These are phyloP conservation scores for Fragum fragum DNA, from an alignment of 2,888 invertebrate genomes.

Conservation along the genomic window DNA sequence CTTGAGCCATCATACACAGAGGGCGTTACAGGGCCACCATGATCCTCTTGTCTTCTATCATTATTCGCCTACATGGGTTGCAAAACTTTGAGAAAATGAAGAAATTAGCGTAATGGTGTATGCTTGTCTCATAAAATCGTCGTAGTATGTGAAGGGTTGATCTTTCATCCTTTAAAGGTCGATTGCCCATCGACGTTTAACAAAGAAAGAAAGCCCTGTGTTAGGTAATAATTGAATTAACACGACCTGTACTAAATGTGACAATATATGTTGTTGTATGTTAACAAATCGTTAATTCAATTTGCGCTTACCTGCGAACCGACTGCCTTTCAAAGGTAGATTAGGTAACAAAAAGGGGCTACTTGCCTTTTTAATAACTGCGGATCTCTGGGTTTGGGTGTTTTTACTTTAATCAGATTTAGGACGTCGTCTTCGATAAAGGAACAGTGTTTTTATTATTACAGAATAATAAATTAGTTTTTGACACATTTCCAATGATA, in stretches of 20 bases:
- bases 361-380: neutral
- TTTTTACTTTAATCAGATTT: neutral
- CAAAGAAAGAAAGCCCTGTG: neutral
- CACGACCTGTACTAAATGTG: slow-evolving; percentile 15
- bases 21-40: too few relatives aligned
- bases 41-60: too few relatives aligned
- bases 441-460: neutral
- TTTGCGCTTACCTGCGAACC: slow-evolving; percentile 11
- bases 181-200: neutral
- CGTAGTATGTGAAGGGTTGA: neutral
- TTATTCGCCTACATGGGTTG: too few relatives aligned
- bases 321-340: slow-evolving; percentile 4
- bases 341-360: neutral
- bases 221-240: slow-evolving; percentile 20
- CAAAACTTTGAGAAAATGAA: too few relatives aligned
- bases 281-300: neutral
- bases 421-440: neutral
- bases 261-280: neutral
- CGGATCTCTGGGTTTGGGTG: neutral
- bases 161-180: neutral
- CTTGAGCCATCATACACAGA: too few relatives aligned
- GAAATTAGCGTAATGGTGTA: too few relatives aligned
- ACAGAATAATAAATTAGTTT: neutral
- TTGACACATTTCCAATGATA: neutral
- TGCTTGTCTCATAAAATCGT: too few relatives aligned